Evolutionary conservation across 2,113 vertebrate species (phyloP).

Genomic region (Perccottus glenii): DNA sequence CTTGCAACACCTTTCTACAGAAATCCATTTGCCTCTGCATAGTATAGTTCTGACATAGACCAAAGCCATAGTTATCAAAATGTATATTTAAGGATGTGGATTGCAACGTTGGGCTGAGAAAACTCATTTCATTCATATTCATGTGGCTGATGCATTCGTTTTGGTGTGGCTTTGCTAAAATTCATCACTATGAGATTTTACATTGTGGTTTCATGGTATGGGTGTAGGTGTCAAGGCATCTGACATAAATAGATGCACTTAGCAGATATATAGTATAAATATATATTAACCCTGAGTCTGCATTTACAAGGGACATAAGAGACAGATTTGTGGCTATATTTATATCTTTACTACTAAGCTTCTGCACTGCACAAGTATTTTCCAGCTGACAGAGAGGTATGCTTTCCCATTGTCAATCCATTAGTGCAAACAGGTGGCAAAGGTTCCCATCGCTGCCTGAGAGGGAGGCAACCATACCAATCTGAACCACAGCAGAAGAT

Average conservation of each 20-base stretch:
- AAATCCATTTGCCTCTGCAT: constrained; percentile 3
- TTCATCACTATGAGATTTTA: constrained; percentile 39
- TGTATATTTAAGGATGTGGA: constrained; percentile 3
- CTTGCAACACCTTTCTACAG: constrained; percentile 50
- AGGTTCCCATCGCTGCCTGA: constrained; percentile 34
- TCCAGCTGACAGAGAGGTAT: background rate
- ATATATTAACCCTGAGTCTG: constrained; percentile 3
- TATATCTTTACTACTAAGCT: background rate
- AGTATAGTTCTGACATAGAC: background rate
- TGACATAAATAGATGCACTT: constrained; percentile 42
- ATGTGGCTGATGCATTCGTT: constrained; percentile 48
- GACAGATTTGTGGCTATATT: too few species aligned
- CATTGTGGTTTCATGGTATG: constrained; percentile 32
- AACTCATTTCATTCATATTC: constrained; percentile 20
- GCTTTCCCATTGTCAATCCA: constrained; percentile 9
- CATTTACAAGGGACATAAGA: background rate
- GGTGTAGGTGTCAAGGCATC: constrained; percentile 24
- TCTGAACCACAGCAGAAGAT: constrained; percentile 61
- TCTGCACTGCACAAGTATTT: background rate
- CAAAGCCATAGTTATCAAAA: background rate
- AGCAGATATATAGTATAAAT: background rate
- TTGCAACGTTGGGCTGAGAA: background rate
- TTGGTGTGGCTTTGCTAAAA: constrained; percentile 58
- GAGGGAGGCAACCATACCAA: constrained; percentile 25
- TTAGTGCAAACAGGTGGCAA: constrained; percentile 38